phyloP scores from a whole-genome alignment of 2,797 vertebrate genomes.

The Myripristis murdjan region DNA sequence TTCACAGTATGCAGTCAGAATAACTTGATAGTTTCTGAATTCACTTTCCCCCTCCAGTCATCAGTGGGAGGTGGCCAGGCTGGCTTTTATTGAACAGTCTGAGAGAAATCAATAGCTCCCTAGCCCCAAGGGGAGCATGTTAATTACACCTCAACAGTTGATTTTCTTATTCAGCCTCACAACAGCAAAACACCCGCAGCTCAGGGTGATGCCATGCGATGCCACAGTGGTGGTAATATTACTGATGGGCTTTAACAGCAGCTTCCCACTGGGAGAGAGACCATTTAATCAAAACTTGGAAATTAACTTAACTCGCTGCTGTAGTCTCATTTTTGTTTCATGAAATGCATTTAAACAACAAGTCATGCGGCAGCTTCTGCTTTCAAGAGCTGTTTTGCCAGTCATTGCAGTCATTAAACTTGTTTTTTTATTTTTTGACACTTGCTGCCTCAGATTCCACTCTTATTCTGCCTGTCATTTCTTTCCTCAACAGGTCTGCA shows the following conservation, averaged over 20 bases:
- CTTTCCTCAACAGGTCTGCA: conserved; percentile 16
- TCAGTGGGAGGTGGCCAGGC: conserved; percentile 13
- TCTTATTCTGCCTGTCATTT: no score
- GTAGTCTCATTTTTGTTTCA: not conserved
- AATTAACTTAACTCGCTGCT: not conserved
- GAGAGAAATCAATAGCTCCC: conserved; percentile 58
- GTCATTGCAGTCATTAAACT: not conserved
- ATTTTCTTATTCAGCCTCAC: conserved; percentile 33
- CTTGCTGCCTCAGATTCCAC: no score
- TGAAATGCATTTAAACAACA: not conserved
- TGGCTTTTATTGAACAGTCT: conserved; percentile 41
- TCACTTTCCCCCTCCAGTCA: conserved; percentile 8
- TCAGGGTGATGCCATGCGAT: not conserved
- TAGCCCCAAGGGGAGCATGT: conserved; percentile 29
- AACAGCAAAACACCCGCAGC: conserved; percentile 21
- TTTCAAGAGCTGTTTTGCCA: not conserved
- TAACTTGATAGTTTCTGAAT: not conserved
- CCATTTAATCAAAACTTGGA: not conserved
- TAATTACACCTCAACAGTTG: conserved; percentile 42
- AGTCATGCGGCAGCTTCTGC: not conserved
- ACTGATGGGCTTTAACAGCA: conserved; percentile 18
- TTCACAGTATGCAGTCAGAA: not conserved
- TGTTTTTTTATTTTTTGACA: conserved; percentile 1
- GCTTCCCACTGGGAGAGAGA: not conserved
- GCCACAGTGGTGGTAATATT: not conserved